Percentiles rank a stretch among this genome's conserved stretches.
phyloP scores from a whole-genome alignment of 1,140 invertebrate species.

The Caligus rogercresseyi region DNA sequence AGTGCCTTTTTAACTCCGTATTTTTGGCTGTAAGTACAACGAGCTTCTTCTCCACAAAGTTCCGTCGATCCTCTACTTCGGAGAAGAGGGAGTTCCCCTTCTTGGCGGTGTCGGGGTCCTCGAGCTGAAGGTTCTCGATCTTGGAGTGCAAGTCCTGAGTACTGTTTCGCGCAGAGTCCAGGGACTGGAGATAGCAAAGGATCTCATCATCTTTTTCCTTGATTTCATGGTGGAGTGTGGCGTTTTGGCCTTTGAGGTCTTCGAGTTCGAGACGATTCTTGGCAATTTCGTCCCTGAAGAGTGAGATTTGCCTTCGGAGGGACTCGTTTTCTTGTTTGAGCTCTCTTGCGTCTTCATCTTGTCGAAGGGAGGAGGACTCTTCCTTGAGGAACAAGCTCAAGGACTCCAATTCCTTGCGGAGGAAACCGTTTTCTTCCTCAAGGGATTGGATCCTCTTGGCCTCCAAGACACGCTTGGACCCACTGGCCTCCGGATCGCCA shows the following conservation, averaged over 20 bases:
- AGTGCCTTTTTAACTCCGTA: slow-evolving; percentile 21
- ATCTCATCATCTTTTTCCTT: slow-evolving; percentile 22
- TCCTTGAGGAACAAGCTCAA: slow-evolving; percentile 14
- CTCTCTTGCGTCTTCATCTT: slow-evolving; percentile 8
- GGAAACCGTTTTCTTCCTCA: slow-evolving; percentile 7
- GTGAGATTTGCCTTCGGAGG: neutral
- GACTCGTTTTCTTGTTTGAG: slow-evolving; percentile 7
- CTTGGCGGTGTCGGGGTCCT: slow-evolving; percentile 22
- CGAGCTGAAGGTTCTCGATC: slow-evolving; percentile 22
- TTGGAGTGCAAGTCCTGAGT: slow-evolving; percentile 20
- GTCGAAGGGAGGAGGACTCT: slow-evolving; percentile 4
- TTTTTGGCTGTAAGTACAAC: slow-evolving; percentile 21
- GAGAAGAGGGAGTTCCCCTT: slow-evolving; percentile 26
- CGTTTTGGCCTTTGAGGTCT: slow-evolving; percentile 5
- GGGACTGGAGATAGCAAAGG: slow-evolving; percentile 18
- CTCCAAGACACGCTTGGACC: neutral
- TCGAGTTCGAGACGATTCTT: neutral
- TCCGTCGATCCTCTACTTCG: slow-evolving; percentile 25
- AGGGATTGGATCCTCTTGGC: neutral
- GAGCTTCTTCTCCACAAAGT: slow-evolving; percentile 24
- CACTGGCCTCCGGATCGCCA: neutral
- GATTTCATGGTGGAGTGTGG: slow-evolving; percentile 20
- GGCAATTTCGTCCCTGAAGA: neutral
- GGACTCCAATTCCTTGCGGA: slow-evolving; percentile 14
- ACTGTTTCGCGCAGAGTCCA: slow-evolving; percentile 20